These are phyloP conservation scores for Pelosia muscerda DNA, from an alignment of 2,888 invertebrate species.

Conservation along the genomic window DNA sequence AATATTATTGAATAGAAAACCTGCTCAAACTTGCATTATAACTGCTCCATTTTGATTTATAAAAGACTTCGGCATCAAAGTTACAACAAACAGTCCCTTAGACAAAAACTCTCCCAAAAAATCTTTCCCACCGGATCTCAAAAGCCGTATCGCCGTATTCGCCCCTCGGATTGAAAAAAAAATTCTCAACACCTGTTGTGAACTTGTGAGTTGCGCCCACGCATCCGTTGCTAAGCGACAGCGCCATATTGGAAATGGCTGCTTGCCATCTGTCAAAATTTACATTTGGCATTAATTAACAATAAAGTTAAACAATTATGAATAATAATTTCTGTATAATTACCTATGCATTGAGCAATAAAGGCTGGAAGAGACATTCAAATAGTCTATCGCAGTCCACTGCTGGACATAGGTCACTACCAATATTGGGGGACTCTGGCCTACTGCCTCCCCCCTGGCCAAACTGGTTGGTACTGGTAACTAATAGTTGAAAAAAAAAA, in stretches of 20 bases:
- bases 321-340: background rate
- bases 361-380: background rate
- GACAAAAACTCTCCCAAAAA: slow-evolving; percentile 52
- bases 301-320: background rate
- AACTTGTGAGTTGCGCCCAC: slow-evolving; percentile 61
- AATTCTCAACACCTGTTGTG: slow-evolving; percentile 74
- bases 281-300: slow-evolving; percentile 67
- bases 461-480: too few relatives aligned
- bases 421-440: too few relatives aligned
- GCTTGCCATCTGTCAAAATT: slow-evolving; percentile 82
- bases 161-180: slow-evolving; percentile 59
- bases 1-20: slow-evolving; percentile 8
- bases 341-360: background rate
- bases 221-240: slow-evolving; percentile 74
- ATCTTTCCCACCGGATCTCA: slow-evolving; percentile 71
- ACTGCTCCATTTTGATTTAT: slow-evolving; percentile 26
- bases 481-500: too few relatives aligned
- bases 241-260: slow-evolving; percentile 75
- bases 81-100: slow-evolving; percentile 37
- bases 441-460: too few relatives aligned
- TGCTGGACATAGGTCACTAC: too few relatives aligned
- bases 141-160: slow-evolving; percentile 73
- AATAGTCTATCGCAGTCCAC: too few relatives aligned
- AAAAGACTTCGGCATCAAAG: slow-evolving; percentile 35
- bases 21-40: slow-evolving; percentile 14